A percentile compares a stretch with the other conserved stretches of the same genome.
Evolutionary conservation across 2,113 vertebrate species (phyloP).

Genomic region (Limnothrissa miodon): DNA sequence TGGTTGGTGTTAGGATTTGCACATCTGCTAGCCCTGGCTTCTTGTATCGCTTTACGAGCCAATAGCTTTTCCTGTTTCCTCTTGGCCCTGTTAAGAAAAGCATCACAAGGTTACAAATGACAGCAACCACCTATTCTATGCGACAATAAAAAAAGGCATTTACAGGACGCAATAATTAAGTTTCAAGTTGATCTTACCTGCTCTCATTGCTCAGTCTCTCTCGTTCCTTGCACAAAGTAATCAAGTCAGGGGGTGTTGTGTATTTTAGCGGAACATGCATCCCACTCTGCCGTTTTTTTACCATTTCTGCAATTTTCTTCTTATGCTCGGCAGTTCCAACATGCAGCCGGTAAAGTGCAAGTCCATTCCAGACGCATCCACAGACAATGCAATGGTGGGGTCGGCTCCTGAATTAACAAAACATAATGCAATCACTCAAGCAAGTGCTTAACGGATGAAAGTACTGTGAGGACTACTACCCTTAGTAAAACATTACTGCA

Average conservation of each 20-base stretch:
- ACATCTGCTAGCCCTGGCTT: not conserved
- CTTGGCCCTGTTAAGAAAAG: not conserved
- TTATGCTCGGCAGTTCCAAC: constrained; percentile 81
- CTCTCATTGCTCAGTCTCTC: not conserved
- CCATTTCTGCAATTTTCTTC: constrained; percentile 66
- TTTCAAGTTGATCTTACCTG: not conserved
- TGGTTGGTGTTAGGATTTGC: not conserved
- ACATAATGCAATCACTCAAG: not conserved
- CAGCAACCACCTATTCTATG: no score
- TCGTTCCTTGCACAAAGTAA: not conserved
- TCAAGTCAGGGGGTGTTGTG: not conserved
- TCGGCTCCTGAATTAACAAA: not conserved
- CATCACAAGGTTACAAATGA: no score
- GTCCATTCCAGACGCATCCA: constrained; percentile 66
- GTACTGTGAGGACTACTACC: not conserved
- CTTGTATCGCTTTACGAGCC: not conserved
- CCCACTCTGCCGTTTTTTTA: constrained; percentile 54
- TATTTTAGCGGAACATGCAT: not conserved
- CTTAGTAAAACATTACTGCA: no score
- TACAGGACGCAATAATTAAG: not conserved
- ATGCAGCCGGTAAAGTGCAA: constrained; percentile 81
- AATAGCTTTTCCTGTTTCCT: not conserved
- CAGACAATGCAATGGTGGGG: constrained; percentile 65
- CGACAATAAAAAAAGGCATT: not conserved
- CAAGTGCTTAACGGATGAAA: not conserved